phyloP scores from a whole-genome alignment of 2,888 invertebrate species.

The Phyllotreta striolata region DNA sequence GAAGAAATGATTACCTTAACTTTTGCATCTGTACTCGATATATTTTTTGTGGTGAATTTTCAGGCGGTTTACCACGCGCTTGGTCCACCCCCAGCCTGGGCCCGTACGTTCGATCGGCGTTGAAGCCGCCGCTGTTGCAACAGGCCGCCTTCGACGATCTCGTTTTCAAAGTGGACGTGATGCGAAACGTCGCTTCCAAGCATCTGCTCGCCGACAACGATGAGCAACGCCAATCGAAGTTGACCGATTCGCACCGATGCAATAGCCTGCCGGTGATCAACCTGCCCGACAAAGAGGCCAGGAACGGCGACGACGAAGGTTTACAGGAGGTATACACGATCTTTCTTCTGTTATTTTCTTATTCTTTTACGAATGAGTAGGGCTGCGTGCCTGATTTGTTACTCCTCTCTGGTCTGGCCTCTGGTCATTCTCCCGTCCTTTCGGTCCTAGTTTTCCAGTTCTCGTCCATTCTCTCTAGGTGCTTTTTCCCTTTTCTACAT shows the following conservation, averaged over 20 bases:
- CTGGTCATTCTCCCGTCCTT: no score
- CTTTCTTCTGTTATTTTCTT: no score
- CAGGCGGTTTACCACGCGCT: conserved; percentile 59
- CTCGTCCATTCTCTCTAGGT: no score
- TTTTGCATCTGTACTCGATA: neutral
- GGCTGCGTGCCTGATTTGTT: no score
- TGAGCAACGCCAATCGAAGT: conserved; percentile 58
- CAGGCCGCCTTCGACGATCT: conserved; percentile 88
- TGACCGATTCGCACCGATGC: conserved; percentile 47
- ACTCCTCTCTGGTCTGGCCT: no score
- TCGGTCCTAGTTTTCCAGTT: no score
- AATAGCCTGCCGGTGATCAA: conserved; percentile 56
- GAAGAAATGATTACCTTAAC: neutral
- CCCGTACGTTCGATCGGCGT: conserved; percentile 66
- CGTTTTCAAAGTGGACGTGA: conserved; percentile 82
- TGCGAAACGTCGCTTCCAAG: conserved; percentile 77
- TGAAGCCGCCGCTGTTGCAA: conserved; percentile 83
- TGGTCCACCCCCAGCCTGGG: conserved; percentile 62
- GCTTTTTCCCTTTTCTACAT: no score
- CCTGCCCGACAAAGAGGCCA: conserved; percentile 49
- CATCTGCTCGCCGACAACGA: conserved; percentile 56
- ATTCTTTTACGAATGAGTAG: no score
- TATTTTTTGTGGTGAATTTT: conserved; percentile 33
- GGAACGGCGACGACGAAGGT: conserved; percentile 53
- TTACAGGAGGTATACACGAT: conserved; percentile 57